These are phyloP conservation scores for Meriones psammophilus DNA, from an alignment of 2,797 vertebrate genomes.

Conservation along the genomic window DNA sequence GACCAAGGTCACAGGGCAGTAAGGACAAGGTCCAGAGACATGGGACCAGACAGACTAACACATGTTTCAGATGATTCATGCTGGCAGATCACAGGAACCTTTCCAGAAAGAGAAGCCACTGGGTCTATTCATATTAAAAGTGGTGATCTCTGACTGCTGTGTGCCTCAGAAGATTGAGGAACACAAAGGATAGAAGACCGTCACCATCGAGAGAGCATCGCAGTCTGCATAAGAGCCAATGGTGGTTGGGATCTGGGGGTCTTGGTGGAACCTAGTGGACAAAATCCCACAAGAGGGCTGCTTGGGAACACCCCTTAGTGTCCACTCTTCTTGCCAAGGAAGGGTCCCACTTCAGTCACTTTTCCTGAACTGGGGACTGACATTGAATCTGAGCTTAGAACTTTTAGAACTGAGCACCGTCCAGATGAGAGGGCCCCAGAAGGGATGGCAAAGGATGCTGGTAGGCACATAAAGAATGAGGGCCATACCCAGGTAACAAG, in stretches of 20 bases:
- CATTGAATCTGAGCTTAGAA: neutral
- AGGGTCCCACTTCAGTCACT: neutral
- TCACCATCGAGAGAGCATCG: neutral
- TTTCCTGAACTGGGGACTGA: neutral
- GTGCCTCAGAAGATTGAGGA: too few relatives aligned
- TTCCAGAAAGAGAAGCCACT: neutral
- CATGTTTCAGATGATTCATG: fast-evolving
- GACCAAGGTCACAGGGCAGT: neutral
- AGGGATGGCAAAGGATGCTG: neutral
- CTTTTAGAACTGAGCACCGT: neutral
- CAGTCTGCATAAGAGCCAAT: fast-evolving
- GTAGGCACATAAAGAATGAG: neutral
- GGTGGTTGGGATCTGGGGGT: fast-evolving
- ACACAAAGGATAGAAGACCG: too few relatives aligned
- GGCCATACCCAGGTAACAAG: neutral
- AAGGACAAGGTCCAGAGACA: neutral
- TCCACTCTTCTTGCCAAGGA: neutral
- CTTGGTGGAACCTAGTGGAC: fast-evolving
- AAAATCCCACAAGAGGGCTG: neutral
- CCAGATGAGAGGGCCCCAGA: neutral
- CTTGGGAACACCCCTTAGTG: neutral
- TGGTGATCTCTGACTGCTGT: neutral
- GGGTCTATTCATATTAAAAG: neutral
- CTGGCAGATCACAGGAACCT: fast-evolving
- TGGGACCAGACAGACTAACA: neutral